A percentile compares a stretch with the other conserved stretches of the same genome.
Conservation (phyloP, 2,797 vertebrate genomes). For the Scolopax rusticola region DNA sequence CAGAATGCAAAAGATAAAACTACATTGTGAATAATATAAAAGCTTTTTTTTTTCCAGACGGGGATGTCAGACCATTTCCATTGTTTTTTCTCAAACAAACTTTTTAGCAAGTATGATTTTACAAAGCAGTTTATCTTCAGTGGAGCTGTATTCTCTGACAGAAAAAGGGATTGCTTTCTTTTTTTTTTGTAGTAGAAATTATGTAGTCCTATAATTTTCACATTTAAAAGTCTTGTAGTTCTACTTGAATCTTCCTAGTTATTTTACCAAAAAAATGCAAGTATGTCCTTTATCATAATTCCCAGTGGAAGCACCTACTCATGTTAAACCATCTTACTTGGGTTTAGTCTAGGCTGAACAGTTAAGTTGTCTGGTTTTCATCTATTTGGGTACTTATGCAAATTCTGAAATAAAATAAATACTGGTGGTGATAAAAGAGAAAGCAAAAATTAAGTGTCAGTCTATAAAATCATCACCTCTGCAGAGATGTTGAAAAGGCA, state of each 20-base stretch:
- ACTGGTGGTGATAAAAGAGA: not conserved
- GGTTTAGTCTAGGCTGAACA: not conserved
- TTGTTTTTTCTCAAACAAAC: not conserved
- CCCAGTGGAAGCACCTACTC: not conserved
- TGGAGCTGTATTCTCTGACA: not conserved
- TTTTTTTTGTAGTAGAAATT: not conserved
- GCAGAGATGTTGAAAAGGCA: not conserved
- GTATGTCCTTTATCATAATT: not conserved
- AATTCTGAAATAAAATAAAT: not conserved
- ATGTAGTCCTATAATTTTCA: not conserved
- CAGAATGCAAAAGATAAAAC: slow-evolving; percentile 34
- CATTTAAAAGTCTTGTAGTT: not conserved
- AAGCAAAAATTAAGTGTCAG: not conserved
- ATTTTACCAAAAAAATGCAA: not conserved
- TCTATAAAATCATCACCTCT: not conserved
- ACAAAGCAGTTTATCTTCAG: not conserved
- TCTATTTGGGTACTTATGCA: not conserved
- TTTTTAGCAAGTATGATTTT: slow-evolving; percentile 12
- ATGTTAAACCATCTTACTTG: not conserved
- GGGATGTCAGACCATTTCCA: not conserved
- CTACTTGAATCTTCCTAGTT: not conserved
- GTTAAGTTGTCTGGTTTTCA: not conserved
- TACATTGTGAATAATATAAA: slow-evolving; percentile 20
- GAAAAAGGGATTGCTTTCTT: not conserved
- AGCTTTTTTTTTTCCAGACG: not conserved